These are phyloP conservation scores for Sebastes diploproa DNA, from an alignment of 2,797 vertebrate genomes.

Conservation along the genomic window DNA sequence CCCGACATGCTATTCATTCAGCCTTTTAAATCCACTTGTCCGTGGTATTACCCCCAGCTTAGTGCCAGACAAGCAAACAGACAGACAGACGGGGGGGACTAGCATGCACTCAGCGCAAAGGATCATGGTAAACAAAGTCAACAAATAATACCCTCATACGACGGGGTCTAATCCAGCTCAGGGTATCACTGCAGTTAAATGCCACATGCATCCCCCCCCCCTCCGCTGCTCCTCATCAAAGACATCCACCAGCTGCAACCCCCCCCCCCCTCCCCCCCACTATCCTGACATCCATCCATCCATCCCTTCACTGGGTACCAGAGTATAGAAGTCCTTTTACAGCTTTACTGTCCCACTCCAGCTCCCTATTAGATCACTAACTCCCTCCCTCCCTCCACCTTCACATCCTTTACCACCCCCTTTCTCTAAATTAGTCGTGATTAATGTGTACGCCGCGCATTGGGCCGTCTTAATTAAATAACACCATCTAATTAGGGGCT, in stretches of 20 bases:
- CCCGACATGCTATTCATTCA: constrained; percentile 64
- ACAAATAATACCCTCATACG: constrained; percentile 59
- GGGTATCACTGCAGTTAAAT: constrained; percentile 58
- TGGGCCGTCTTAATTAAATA: constrained; percentile 91
- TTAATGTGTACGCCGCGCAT: constrained; percentile 85
- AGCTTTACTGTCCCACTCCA: constrained; percentile 76
- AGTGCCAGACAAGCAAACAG: constrained; percentile 66
- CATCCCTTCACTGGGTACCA: not conserved
- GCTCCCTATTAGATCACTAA: constrained; percentile 16
- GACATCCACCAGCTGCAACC: constrained; percentile 21
- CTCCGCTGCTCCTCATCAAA: constrained; percentile 2
- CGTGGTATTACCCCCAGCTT: constrained; percentile 67
- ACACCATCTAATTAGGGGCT: constrained; percentile 87
- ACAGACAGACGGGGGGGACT: constrained; percentile 51
- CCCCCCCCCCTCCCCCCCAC: not conserved
- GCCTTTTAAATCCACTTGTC: constrained; percentile 66
- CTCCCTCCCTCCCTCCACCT: constrained; percentile 20
- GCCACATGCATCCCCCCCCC: constrained; percentile 47
- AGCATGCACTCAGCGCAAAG: constrained; percentile 54
- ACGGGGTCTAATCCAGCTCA: constrained; percentile 69
- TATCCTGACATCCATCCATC: not conserved
- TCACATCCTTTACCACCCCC: constrained; percentile 37
- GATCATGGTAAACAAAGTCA: constrained; percentile 61
- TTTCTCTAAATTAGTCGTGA: constrained; percentile 83
- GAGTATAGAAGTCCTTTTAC: constrained; percentile 30